phyloP scores from a whole-genome alignment of 2,888 invertebrate species.

The Hirtodrosophila duncani region DNA sequence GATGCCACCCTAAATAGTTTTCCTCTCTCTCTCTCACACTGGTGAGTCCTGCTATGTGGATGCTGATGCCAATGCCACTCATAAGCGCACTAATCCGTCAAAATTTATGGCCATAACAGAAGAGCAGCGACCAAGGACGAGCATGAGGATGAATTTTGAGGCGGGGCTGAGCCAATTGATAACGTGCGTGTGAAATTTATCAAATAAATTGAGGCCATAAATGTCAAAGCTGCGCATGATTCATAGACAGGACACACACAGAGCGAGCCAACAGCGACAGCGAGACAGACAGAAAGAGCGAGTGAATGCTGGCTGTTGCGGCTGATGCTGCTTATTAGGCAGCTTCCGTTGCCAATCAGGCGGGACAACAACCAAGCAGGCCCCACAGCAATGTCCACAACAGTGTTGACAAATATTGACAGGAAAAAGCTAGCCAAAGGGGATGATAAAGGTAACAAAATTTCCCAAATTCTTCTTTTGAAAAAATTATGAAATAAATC shows the following conservation, averaged over 20 bases:
- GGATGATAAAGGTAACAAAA: conserved; percentile 5
- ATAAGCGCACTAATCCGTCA: conserved; percentile 69
- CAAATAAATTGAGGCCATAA: conserved; percentile 74
- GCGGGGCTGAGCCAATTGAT: conserved; percentile 57
- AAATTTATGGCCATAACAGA: conserved; percentile 64
- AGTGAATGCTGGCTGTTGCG: neutral
- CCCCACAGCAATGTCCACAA: too few species aligned
- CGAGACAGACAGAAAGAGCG: neutral
- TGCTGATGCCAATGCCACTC: conserved; percentile 54
- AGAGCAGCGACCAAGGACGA: neutral
- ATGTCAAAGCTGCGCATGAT: conserved; percentile 71
- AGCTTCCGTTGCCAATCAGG: conserved; percentile 47
- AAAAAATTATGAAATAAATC: too few species aligned
- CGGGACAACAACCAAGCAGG: too few species aligned
- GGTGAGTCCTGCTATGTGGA: conserved; percentile 12
- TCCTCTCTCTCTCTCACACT: conserved; percentile 7
- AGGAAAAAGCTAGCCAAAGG: neutral
- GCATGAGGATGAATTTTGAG: conserved; percentile 6
- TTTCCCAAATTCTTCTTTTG: too few species aligned
- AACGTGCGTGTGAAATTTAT: conserved; percentile 74
- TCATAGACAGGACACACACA: conserved; percentile 37
- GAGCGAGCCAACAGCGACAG: neutral
- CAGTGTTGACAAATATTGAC: too few species aligned
- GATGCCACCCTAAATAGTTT: conserved; percentile 64
- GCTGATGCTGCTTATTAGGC: conserved; percentile 48